Percentiles rank a stretch among this genome's conserved stretches.
Conservation (phyloP, 2,888 invertebrate species). For the Lochmaea crataegi region DNA sequence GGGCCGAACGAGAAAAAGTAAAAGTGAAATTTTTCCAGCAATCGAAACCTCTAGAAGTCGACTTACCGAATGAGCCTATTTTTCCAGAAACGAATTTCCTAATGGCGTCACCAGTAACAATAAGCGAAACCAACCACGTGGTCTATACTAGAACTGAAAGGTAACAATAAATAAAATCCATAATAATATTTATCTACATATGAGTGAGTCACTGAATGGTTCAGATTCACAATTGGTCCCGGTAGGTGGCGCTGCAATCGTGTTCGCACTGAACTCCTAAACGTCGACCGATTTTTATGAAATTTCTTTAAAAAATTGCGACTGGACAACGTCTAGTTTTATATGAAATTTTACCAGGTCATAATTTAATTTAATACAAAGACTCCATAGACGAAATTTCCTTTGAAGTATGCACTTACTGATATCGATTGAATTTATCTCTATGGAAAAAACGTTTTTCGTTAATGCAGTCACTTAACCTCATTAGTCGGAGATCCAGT, state of each 20-base stretch:
- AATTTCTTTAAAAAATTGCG: too few species aligned
- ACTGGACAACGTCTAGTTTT: not conserved
- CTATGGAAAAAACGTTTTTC: constrained; percentile 9
- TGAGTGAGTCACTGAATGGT: too few species aligned
- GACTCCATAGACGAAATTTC: not conserved
- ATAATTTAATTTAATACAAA: not conserved
- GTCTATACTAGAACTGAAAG: constrained; percentile 77
- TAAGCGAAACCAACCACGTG: constrained; percentile 64
- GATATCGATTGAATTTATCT: constrained; percentile 4
- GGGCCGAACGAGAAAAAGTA: constrained; percentile 82
- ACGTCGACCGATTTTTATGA: too few species aligned
- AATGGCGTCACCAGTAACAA: constrained; percentile 62
- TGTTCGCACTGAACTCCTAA: too few species aligned
- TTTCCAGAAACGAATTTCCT: constrained; percentile 65
- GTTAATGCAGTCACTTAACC: constrained; percentile 16
- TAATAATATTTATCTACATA: not conserved
- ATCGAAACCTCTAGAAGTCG: constrained; percentile 78
- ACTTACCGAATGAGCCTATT: constrained; percentile 70
- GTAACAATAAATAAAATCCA: constrained; percentile 66
- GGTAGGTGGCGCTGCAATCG: too few species aligned
- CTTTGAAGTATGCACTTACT: not conserved
- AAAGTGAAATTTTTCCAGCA: constrained; percentile 88
- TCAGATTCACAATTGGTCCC: too few species aligned
- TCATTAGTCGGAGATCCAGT: constrained; percentile 3
- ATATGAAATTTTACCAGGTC: not conserved